Evolutionary conservation across 2,888 invertebrate species (phyloP).

Genomic region (Cheilosia grossa): DNA sequence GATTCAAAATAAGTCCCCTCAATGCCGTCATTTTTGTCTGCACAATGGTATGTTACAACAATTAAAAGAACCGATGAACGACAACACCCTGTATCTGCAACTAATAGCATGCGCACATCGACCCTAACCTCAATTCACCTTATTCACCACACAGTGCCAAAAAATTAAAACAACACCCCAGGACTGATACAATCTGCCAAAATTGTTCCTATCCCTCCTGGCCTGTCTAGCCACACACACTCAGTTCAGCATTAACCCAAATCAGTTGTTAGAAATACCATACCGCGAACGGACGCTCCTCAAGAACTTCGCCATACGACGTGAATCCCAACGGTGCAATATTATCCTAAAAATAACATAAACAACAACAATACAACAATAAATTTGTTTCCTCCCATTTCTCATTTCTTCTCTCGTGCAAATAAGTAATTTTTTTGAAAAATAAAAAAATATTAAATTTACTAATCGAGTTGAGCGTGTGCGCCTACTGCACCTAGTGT

Average conservation of each 20-base stretch:
- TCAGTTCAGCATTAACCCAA: slow-evolving; percentile 58
- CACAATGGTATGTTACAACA: background rate
- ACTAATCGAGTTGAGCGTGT: background rate
- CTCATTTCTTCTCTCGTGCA: background rate
- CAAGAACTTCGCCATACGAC: slow-evolving; percentile 8
- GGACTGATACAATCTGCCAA: slow-evolving; percentile 27
- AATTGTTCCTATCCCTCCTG: slow-evolving; percentile 40
- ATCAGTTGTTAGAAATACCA: slow-evolving; percentile 69
- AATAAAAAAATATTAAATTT: slow-evolving; percentile 9
- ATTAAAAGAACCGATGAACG: background rate
- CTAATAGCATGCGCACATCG: slow-evolving; percentile 55
- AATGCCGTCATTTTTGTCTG: too few relatives aligned
- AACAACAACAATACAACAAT: slow-evolving; percentile 56
- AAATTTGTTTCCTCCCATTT: slow-evolving; percentile 7
- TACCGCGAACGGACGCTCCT: slow-evolving; percentile 47
- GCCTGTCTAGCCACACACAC: slow-evolving; percentile 58
- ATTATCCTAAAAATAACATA: slow-evolving; percentile 66
- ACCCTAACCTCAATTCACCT: slow-evolving; percentile 37
- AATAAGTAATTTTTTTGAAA: background rate
- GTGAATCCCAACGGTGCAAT: slow-evolving; percentile 51
- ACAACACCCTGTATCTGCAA: slow-evolving; percentile 38
- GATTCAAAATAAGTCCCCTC: too few relatives aligned
- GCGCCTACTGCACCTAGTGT: background rate
- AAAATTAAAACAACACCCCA: slow-evolving; percentile 38
- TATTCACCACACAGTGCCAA: slow-evolving; percentile 38